Percentiles rank a stretch among this genome's conserved stretches.
These are phyloP conservation scores for Dinomys branickii DNA, from an alignment of 2,113 vertebrate genomes.

Conservation along the genomic window DNA sequence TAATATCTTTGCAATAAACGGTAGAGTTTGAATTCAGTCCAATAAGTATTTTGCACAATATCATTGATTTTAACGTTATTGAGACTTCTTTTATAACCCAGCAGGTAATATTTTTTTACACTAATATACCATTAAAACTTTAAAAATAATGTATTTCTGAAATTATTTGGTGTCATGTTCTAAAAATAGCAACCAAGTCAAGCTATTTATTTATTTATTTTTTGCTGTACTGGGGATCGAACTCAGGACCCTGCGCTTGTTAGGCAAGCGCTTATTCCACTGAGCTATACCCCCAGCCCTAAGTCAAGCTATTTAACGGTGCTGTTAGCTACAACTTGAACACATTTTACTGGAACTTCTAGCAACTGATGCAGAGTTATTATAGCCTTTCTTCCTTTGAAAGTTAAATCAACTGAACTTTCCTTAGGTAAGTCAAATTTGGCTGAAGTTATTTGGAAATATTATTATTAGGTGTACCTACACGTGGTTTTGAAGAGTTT, in stretches of 20 bases:
- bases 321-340: not conserved
- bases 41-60: not conserved
- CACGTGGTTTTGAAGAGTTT: not conserved
- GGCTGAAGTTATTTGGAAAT: not conserved
- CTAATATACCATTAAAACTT: not conserved
- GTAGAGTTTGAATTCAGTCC: not conserved
- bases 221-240: too few species aligned
- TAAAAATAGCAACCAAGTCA: not conserved
- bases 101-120: not conserved
- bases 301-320: not conserved
- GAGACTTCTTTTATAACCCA: not conserved
- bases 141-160: not conserved
- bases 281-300: too few species aligned
- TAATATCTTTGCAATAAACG: not conserved
- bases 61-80: not conserved
- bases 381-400: not conserved
- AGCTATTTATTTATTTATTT: too few species aligned
- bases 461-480: not conserved
- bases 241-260: too few species aligned
- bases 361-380: not conserved
- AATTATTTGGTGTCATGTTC: not conserved
- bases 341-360: not conserved
- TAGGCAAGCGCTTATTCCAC: too few species aligned
- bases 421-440: not conserved
- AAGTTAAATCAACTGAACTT: too few species aligned